Conservation (phyloP, 2,113 vertebrate genomes). For the Jacana jacana region DNA sequence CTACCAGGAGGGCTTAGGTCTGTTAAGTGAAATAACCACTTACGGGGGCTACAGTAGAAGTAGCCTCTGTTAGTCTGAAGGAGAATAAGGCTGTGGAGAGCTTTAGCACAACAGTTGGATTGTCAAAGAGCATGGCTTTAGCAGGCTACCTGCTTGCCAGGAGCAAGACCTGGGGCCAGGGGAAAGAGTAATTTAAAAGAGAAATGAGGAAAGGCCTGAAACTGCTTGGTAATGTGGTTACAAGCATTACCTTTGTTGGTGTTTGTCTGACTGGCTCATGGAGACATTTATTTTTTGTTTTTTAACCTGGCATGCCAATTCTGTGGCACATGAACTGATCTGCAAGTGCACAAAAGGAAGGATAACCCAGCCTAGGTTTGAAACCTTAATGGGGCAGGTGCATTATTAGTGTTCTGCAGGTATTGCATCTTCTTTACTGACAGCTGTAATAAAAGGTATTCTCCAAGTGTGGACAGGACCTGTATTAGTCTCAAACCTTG, state of each 20-base stretch:
- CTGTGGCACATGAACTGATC: background rate
- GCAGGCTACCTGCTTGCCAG: background rate
- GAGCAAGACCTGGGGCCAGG: background rate
- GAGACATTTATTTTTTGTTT: background rate
- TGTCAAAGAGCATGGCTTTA: background rate
- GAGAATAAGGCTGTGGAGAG: background rate
- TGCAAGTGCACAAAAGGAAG: background rate
- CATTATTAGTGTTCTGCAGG: background rate
- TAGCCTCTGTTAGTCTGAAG: background rate
- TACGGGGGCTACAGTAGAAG: background rate
- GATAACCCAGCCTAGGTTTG: background rate
- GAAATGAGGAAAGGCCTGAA: slow-evolving; percentile 1
- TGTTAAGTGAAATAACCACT: background rate
- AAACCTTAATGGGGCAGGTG: background rate
- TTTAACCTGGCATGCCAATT: background rate
- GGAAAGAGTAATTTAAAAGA: background rate
- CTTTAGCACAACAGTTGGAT: background rate
- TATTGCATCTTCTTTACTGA: background rate
- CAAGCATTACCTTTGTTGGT: background rate
- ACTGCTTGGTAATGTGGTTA: background rate
- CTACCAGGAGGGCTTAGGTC: background rate
- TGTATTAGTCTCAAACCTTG: background rate
- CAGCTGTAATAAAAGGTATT: background rate
- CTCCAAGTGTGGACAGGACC: background rate
- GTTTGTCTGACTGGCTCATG: background rate